phyloP scores from a whole-genome alignment of 2,888 invertebrate genomes.

The Conus canariensis region DNA sequence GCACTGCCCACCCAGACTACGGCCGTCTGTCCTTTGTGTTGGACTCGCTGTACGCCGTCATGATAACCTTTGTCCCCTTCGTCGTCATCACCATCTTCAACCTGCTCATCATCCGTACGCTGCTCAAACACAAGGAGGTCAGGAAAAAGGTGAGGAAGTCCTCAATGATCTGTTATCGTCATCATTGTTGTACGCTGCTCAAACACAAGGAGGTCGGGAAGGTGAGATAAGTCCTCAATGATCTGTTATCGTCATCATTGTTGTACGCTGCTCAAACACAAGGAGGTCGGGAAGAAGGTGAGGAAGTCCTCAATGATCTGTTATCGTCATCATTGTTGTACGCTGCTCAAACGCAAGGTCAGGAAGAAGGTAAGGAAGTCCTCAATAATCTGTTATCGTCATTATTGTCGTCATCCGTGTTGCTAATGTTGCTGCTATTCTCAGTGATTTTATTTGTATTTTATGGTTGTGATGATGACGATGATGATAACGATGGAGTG shows the following conservation, averaged over 20 bases:
- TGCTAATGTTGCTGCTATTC: no score
- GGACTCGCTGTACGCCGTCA: slow-evolving; percentile 70
- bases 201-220: no score
- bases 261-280: slow-evolving; percentile 65
- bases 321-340: no score
- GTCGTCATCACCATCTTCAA: slow-evolving; percentile 72
- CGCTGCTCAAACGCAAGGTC: no score
- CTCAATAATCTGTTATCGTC: no score
- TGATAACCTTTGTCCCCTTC: slow-evolving; percentile 74
- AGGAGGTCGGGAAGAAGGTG: slow-evolving; percentile 59
- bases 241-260: no score
- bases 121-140: slow-evolving; percentile 65
- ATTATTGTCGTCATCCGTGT: slow-evolving; percentile 29
- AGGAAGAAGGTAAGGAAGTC: slow-evolving; percentile 22
- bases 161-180: no score
- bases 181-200: no score
- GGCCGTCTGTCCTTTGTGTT: slow-evolving; percentile 62
- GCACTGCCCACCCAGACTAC: slow-evolving; percentile 62
- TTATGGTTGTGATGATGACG: no score
- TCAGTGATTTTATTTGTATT: no score
- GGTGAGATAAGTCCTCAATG: no score
- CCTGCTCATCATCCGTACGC: slow-evolving; percentile 69
- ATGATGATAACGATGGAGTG: no score
- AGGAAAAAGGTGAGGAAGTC: slow-evolving; percentile 55
- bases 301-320: slow-evolving; percentile 3